Base-by-base conservation (phyloP, 2,113 vertebrate species). In the Oreochromis spilurus region DNA sequence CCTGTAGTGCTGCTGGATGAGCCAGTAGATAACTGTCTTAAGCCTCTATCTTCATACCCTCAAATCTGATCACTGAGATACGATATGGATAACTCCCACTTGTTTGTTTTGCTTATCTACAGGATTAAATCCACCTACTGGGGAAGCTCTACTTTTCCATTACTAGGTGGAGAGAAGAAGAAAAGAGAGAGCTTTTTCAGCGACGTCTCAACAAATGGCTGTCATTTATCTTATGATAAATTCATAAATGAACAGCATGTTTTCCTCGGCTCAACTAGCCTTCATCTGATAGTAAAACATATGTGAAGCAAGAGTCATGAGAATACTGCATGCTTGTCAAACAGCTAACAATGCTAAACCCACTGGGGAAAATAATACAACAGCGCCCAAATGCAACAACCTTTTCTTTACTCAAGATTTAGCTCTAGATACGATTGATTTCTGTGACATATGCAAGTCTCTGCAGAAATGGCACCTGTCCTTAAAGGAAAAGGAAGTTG, bases 21-120 rank as follows among this genome's bases (percentile, higher is more conserved):
- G 52, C 79, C 70, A 19, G 50, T 62, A 72, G 90, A 92, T 91
- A 92, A 84, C 10, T 11, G 77, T 82, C 75, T 75, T 85, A 89
- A 89, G 54, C 83, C 60, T 85, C 87, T 82, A 48, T 89, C 89
- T 88, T 90, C 79, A 85, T 88, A 88, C 87, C 91, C 83, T 91
- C 29, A 54, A 87, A 93, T 95, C 92, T 87, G 84, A 93, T 92
- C 72, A 34, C 82, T 26, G 54, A 81, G 91, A 91, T 86, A 86
- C 29, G 52, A 36, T 54, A 75, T 40, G 5, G 75, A 89, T 88
- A 84, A 85, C 67, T 86, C 83, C 54, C 38, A 17, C 55, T 78
- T 89, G 85, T 94, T 91, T 91, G 82, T 48, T 85, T 87, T 87
- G 62, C 85, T 92, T 91, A 92, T 93, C 92, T 84, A 78, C 53